These are phyloP conservation scores for Porites lutea DNA, from an alignment of 64 coral and sea anemone species.

Conservation along the genomic window DNA sequence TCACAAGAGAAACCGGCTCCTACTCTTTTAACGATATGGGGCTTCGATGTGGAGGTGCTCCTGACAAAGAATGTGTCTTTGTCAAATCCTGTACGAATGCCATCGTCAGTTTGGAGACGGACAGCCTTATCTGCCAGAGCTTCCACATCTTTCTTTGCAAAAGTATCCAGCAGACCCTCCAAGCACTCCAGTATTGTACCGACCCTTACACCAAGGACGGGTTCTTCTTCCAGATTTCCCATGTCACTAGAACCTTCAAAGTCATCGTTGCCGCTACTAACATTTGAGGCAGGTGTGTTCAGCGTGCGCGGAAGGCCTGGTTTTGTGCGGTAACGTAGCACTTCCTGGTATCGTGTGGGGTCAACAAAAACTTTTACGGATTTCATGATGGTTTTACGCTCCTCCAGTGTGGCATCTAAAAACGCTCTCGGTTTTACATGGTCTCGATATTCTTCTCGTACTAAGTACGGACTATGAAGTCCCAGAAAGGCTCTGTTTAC, in stretches of 20 bases:
- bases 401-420: neutral
- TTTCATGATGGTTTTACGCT: neutral
- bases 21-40: neutral
- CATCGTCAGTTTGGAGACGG: neutral
- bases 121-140: neutral
- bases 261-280: no score
- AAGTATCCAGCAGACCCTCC: neutral
- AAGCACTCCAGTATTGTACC: no score
- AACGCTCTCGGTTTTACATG: neutral
- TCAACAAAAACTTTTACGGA: neutral
- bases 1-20: no score
- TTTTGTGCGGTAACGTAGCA: neutral
- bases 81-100: slow-evolving; percentile 22
- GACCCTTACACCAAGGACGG: no score
- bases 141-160: neutral
- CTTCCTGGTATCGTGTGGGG: neutral
- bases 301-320: neutral
- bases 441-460: slow-evolving; percentile 18
- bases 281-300: no score
- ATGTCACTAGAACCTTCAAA: no score
- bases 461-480: slow-evolving; percentile 13
- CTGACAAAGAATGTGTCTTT: neutral
- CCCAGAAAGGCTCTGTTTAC: slow-evolving; percentile 27
- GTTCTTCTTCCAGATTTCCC: no score
- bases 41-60: no score